Evolutionary conservation across 1,140 invertebrate genomes (phyloP).

Genomic region (Drosophila rhopaloa): DNA sequence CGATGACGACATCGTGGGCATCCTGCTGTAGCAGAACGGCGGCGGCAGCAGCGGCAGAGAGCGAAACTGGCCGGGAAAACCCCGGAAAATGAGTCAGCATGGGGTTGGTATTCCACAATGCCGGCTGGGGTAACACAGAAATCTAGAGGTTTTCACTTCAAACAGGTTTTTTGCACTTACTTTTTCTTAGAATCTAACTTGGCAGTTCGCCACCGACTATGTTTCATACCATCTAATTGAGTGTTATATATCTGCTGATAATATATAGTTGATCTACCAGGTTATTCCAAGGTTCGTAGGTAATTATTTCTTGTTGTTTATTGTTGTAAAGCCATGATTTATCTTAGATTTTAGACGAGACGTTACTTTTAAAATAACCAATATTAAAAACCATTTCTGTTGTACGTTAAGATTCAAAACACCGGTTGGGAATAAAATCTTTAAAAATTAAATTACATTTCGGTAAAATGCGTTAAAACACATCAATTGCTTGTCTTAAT

Average conservation of each 20-base stretch:
- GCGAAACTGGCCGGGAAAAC: slow-evolving; percentile 5
- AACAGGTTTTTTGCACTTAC: no score
- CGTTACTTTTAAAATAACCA: slow-evolving; percentile 1
- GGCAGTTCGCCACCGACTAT: no score
- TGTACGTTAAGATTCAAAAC: neutral
- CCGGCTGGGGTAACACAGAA: neutral
- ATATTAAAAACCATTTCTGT: neutral
- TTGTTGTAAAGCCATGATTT: slow-evolving; percentile 7
- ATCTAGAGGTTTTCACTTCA: neutral
- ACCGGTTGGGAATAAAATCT: no score
- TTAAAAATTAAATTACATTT: no score
- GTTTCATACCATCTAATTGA: neutral
- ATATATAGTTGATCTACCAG: neutral
- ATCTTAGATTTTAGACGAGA: neutral
- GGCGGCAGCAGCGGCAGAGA: slow-evolving; percentile 27
- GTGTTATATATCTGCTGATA: neutral
- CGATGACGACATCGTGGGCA: slow-evolving; percentile 64
- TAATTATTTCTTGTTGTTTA: neutral
- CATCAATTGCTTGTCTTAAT: no score
- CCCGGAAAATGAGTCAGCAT: slow-evolving; percentile 13
- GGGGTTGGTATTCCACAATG: neutral
- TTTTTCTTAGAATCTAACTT: neutral
- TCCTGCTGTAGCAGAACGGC: slow-evolving; percentile 47
- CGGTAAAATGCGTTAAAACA: no score
- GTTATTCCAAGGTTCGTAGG: neutral